Conservation (phyloP, 1,140 invertebrate species). For the Procambarus clarkii region DNA sequence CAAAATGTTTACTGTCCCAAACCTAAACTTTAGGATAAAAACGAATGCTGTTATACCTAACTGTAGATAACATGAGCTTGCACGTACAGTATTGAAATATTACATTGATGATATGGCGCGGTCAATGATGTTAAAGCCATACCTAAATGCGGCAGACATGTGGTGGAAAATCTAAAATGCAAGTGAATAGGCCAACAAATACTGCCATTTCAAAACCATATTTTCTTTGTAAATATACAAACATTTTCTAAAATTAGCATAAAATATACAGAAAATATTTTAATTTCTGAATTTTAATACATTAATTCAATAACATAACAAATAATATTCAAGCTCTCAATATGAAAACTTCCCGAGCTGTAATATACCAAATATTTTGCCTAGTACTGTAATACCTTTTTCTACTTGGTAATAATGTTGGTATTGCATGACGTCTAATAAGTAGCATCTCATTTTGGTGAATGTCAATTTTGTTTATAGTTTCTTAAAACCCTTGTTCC, state of each 20-base stretch:
- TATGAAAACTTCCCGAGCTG: not conserved
- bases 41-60: no score
- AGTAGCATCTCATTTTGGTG: not conserved
- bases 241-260: not conserved
- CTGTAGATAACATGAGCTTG: no score
- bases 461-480: not conserved
- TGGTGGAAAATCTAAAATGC: not conserved
- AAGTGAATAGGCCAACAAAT: not conserved
- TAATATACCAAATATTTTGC: not conserved
- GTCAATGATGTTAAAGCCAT: no score
- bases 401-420: not conserved
- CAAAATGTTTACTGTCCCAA: no score
- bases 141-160: not conserved
- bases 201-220: not conserved
- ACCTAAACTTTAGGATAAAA: no score
- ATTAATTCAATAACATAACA: not conserved
- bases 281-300: not conserved
- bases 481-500: not conserved
- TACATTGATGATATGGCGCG: no score
- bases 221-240: slow-evolving; percentile 5
- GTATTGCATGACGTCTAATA: not conserved
- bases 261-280: not conserved
- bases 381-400: not conserved
- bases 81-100: no score
- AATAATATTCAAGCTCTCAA: not conserved